These are phyloP conservation scores for Cantharis nigra DNA, from an alignment of 2,888 invertebrate genomes.

Conservation along the genomic window DNA sequence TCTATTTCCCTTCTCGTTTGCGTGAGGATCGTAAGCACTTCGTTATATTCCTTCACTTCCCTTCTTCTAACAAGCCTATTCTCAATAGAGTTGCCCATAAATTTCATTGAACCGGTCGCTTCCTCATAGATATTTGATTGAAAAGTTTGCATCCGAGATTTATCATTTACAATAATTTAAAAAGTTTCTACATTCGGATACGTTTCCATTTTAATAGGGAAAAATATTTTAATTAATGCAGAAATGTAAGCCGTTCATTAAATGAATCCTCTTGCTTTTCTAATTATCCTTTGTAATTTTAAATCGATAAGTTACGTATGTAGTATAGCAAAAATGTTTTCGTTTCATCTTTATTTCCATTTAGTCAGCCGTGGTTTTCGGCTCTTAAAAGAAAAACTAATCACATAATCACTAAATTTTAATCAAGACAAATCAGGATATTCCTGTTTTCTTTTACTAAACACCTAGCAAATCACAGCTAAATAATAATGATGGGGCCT, in stretches of 20 bases:
- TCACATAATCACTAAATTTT: background rate
- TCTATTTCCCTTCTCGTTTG: constrained; percentile 30
- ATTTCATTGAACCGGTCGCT: constrained; percentile 31
- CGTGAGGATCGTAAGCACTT: constrained; percentile 29
- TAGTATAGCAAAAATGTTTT: background rate
- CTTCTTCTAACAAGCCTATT: constrained; percentile 14
- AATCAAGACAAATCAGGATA: too few relatives aligned
- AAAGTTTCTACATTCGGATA: background rate
- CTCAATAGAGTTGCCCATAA: constrained; percentile 26
- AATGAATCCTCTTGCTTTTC: background rate
- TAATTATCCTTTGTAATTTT: background rate
- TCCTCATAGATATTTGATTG: constrained; percentile 27
- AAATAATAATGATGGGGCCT: too few relatives aligned
- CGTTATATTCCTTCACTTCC: constrained; percentile 25
- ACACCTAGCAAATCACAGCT: too few relatives aligned
- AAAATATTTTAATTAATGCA: background rate
- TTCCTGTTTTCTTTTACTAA: too few relatives aligned
- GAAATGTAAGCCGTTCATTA: background rate
- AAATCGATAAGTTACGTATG: background rate
- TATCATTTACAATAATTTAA: background rate
- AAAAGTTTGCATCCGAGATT: constrained; percentile 22
- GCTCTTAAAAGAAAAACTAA: background rate
- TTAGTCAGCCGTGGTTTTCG: background rate
- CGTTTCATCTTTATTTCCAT: background rate
- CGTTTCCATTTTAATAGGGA: background rate